phyloP scores from a whole-genome alignment of 1,140 invertebrate species.

The Calliphora vicina region DNA sequence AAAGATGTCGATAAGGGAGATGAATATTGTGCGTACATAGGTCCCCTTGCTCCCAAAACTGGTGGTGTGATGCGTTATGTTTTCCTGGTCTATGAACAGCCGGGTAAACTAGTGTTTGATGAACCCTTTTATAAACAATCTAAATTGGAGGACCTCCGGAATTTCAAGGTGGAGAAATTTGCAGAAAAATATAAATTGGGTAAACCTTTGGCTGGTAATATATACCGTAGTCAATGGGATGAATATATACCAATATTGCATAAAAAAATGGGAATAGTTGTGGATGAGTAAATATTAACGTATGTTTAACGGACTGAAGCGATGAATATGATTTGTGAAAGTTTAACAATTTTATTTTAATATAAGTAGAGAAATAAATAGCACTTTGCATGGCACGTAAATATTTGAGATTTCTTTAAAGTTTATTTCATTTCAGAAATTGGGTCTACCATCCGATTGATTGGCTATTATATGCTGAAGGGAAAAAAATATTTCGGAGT shows the following conservation, averaged over 20 bases:
- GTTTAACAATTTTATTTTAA: too few species aligned
- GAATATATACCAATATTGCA: slow-evolving; percentile 69
- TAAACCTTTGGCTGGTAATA: slow-evolving; percentile 82
- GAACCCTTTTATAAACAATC: neutral
- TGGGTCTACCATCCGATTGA: too few species aligned
- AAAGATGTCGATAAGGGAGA: slow-evolving; percentile 76
- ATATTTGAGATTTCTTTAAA: too few species aligned
- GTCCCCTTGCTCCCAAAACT: slow-evolving; percentile 81
- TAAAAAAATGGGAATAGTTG: slow-evolving; percentile 23
- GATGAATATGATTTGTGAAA: too few species aligned
- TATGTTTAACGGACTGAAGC: too few species aligned
- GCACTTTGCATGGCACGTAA: too few species aligned
- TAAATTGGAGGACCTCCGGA: neutral
- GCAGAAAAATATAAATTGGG: slow-evolving; percentile 82
- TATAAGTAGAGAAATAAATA: too few species aligned
- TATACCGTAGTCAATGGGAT: slow-evolving; percentile 87
- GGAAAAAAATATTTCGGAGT: too few species aligned
- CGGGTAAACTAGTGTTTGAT: slow-evolving; percentile 10
- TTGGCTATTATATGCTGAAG: too few species aligned
- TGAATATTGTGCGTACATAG: slow-evolving; percentile 78
- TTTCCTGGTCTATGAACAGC: slow-evolving; percentile 85
- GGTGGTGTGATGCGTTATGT: slow-evolving; percentile 88
- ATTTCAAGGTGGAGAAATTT: slow-evolving; percentile 68
- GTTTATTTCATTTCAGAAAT: too few species aligned
- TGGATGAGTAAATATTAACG: too few species aligned